Base-by-base conservation (phyloP, 2,888 invertebrate species). In the Ornithoptera priamus region DNA sequence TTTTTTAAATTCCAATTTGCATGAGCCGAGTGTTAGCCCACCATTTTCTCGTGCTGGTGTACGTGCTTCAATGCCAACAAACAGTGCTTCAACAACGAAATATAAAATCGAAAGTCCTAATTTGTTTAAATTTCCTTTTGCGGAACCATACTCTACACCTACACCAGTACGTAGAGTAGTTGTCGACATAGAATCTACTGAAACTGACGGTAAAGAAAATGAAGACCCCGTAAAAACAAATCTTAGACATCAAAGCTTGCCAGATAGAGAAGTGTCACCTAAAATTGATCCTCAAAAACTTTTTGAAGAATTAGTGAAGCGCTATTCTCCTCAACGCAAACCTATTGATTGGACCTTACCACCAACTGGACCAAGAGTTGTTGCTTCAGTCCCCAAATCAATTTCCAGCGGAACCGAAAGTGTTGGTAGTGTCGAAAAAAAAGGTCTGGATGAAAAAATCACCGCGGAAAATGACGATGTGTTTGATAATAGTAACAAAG, bases 31-130 rank as follows among this genome's bases (percentile, higher is more conserved):
- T 67, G 77, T 72, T 46, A 84, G 78, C 39, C 83, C 85, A 69
- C 81, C 84, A n/a, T 88, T 92, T 72, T 81, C 78, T 39, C 85
- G 92, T 62, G 80, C 82, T 63, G 91, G 91, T 18, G 83, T 83
- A 24, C 85, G 92, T 60, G 87, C 92, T 22, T 91, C 92, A 1
- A 80, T 92, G 77, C 92, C 92, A 18, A 84, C 80, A 22, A 85
- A 85, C 72, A 85, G 82, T 72, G 77, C 80, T 18, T 80, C 85
- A 15, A 82, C 86, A 24, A 75, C 83, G 56, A 88, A 81, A 73
- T 92, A 92, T 78, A 92, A 91, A 81, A 88, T 90, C 73, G 90
- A 89, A 77, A 91, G 90, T 76, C 90, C 90, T 24, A 93, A 90
- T 77, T 79, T 92, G 72, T 89, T 87, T 78, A 93, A 93, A 80